Evolutionary conservation across 2,113 vertebrate genomes (phyloP).

Genomic region (Actinemys pallida): DNA sequence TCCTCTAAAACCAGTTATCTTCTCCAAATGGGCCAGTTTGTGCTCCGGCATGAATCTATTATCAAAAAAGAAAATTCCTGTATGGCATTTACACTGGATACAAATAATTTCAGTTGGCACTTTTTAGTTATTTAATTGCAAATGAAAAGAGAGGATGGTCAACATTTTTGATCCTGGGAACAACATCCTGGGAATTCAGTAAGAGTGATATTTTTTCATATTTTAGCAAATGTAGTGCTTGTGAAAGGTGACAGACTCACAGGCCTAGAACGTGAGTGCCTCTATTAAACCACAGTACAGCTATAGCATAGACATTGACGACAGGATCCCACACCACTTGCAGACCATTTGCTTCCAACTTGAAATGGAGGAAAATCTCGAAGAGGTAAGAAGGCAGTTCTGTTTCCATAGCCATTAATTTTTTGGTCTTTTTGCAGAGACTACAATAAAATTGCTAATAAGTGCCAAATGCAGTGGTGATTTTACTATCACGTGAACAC

Average conservation of each 20-base stretch:
- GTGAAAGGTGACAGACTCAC: not conserved
- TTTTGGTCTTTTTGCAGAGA: not conserved
- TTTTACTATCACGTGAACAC: rapidly evolving
- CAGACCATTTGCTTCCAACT: not conserved
- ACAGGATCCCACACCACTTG: not conserved
- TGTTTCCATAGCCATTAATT: not conserved
- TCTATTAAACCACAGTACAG: not conserved
- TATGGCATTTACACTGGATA: not conserved
- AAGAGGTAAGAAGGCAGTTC: not conserved
- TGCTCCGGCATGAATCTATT: conserved; percentile 87
- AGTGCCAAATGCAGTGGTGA: rapidly evolving
- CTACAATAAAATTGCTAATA: not conserved
- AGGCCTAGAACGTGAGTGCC: not conserved
- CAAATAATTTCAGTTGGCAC: not conserved
- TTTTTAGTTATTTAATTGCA: not conserved
- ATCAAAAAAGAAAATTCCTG: not conserved
- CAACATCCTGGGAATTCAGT: not conserved
- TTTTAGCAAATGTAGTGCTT: not conserved
- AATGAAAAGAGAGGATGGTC: not conserved
- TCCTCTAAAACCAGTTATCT: conserved; percentile 59
- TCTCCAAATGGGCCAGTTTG: conserved; percentile 76
- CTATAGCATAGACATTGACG: not conserved
- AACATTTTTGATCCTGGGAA: not conserved
- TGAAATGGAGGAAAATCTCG: not conserved
- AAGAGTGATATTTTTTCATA: not conserved